These are phyloP conservation scores for Gymnosoma rotundatum DNA, from an alignment of 2,888 invertebrate genomes.

Conservation along the genomic window DNA sequence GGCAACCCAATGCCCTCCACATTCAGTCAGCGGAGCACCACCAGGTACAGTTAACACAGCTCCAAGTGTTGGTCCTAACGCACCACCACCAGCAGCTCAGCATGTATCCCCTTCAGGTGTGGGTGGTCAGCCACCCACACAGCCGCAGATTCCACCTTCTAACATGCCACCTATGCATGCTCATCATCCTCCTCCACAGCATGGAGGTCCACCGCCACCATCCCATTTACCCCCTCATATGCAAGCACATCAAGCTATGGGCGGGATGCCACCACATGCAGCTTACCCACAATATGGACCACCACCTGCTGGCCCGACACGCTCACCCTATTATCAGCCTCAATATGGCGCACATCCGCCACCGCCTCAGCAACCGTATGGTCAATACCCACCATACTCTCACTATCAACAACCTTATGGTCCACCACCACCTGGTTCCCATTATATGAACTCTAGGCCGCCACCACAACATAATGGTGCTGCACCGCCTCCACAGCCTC, in stretches of 20 bases:
- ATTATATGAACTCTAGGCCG: constrained; percentile 79
- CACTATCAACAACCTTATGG: constrained; percentile 81
- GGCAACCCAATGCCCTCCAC: constrained; percentile 63
- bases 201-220: constrained; percentile 83
- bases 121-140: constrained; percentile 61
- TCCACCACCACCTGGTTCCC: constrained; percentile 79
- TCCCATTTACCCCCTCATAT: constrained; percentile 79
- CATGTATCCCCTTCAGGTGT: constrained; percentile 54
- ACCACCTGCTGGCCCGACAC: constrained; percentile 79
- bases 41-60: constrained; percentile 41
- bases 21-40: constrained; percentile 45
- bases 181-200: constrained; percentile 78
- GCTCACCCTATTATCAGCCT: constrained; percentile 81
- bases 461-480: constrained; percentile 76
- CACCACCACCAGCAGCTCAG: constrained; percentile 60
- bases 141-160: constrained; percentile 65
- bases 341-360: constrained; percentile 81
- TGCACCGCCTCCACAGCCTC: constrained; percentile 73
- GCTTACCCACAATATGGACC: constrained; percentile 81
- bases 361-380: constrained; percentile 78
- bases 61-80: constrained; percentile 41
- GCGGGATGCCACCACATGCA: constrained; percentile 79
- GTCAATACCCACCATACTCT: constrained; percentile 80
- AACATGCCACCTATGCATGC: constrained; percentile 72
- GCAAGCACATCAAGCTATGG: constrained; percentile 78